Conservation (phyloP, 2,888 invertebrate species). For the Holacanthella duospinosa region DNA sequence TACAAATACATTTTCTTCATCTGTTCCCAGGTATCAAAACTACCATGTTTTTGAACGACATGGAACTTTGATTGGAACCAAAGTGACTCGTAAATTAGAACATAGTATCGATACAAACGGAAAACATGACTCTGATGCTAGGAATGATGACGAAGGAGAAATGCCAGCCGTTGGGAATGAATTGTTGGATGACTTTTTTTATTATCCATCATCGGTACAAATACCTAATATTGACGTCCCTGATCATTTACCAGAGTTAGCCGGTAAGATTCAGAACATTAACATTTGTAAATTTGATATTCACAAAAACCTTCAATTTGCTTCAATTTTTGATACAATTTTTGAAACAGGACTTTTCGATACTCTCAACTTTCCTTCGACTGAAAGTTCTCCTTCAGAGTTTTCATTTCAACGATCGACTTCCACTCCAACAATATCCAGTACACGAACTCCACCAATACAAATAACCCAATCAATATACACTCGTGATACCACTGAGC, state of each 20-base stretch:
- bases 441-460: background rate
- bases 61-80: slow-evolving; percentile 5
- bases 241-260: slow-evolving; percentile 31
- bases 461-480: background rate
- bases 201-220: slow-evolving; percentile 29
- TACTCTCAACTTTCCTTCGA: slow-evolving; percentile 7
- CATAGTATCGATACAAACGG: background rate
- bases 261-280: slow-evolving; percentile 29
- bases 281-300: background rate
- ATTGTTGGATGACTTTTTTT: slow-evolving; percentile 33
- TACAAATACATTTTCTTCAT: background rate
- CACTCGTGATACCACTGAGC: background rate
- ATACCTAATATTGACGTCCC: slow-evolving; percentile 37
- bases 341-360: slow-evolving; percentile 27
- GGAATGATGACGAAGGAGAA: background rate
- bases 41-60: slow-evolving; percentile 23
- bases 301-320: background rate
- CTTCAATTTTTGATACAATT: too few species aligned
- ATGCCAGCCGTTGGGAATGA: background rate
- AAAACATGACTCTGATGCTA: slow-evolving; percentile 5
- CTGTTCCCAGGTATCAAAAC: slow-evolving; percentile 22
- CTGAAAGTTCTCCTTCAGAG: background rate
- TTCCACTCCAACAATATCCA: too few species aligned
- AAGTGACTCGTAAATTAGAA: background rate
- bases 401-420: slow-evolving; percentile 9